These are phyloP conservation scores for Drosophila gunungcola DNA, from an alignment of 1,140 invertebrate genomes.

Conservation along the genomic window DNA sequence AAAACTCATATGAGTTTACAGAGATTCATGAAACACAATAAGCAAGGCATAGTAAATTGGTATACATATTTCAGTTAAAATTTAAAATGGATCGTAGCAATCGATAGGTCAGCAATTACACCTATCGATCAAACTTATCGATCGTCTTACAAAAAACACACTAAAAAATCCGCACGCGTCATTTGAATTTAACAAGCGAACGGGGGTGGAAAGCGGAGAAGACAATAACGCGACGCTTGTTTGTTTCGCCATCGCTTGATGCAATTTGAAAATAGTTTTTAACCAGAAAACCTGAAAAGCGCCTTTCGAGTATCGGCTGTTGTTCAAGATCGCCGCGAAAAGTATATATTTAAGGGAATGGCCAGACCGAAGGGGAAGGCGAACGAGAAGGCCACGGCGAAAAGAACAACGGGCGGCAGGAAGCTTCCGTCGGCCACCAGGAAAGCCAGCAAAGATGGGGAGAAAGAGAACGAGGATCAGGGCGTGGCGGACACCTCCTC, in stretches of 20 bases:
- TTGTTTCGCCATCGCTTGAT: conserved; percentile 35
- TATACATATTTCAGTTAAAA: conserved; percentile 1
- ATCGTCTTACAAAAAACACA: conserved; percentile 11
- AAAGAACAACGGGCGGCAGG: conserved; percentile 1
- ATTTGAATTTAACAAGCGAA: conserved; percentile 61
- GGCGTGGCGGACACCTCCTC: background rate
- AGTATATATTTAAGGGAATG: conserved; percentile 21
- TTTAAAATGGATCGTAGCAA: conserved; percentile 6
- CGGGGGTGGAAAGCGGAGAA: conserved; percentile 51
- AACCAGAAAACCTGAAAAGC: background rate
- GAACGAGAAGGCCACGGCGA: conserved; percentile 8
- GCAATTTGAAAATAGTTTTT: conserved; percentile 37
- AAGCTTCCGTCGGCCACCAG: conserved; percentile 16
- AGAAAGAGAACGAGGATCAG: conserved; percentile 55
- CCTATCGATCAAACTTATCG: conserved; percentile 33
- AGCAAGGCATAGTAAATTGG: background rate
- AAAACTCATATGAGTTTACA: too few species aligned
- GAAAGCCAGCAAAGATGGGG: conserved; percentile 22
- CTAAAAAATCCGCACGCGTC: conserved; percentile 29
- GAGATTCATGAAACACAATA: too few species aligned
- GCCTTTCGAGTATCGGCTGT: background rate
- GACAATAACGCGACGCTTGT: conserved; percentile 67
- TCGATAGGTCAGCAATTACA: background rate
- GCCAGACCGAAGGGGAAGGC: conserved; percentile 26
- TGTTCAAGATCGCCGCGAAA: background rate